A percentile compares a stretch with the other conserved stretches of the same genome.
These are phyloP conservation scores for Clarias laeviceps DNA, from an alignment of 2,797 vertebrate genomes.

Conservation along the genomic window DNA sequence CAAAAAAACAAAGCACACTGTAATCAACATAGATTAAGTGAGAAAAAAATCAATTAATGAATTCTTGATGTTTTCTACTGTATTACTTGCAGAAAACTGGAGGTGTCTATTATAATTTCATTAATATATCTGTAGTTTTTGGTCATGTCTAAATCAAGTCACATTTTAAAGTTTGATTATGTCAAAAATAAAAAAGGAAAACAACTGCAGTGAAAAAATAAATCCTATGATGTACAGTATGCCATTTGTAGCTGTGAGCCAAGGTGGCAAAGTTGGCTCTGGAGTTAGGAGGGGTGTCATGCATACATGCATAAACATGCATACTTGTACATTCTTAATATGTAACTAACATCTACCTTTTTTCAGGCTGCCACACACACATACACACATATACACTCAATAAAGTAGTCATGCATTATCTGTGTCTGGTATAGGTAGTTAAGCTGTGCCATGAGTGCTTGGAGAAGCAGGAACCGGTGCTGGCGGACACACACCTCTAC, in stretches of 20 bases:
- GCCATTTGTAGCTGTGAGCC: not conserved
- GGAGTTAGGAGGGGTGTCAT: not conserved
- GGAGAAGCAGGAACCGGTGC: constrained; percentile 81
- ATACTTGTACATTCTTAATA: not conserved
- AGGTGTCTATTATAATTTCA: not conserved
- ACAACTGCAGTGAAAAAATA: not conserved
- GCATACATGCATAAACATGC: not conserved
- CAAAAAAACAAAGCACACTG: not conserved
- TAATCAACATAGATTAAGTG: not conserved
- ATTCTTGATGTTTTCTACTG: not conserved
- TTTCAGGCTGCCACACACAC: not conserved
- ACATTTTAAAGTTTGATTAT: not conserved
- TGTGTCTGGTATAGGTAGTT: constrained; percentile 76
- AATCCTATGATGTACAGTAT: not conserved
- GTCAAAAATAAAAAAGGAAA: not conserved
- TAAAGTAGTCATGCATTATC: not conserved
- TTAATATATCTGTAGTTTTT: not conserved
- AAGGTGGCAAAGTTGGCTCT: not conserved
- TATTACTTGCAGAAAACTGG: not conserved
- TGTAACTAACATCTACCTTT: not conserved
- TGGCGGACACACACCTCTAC: constrained; percentile 85
- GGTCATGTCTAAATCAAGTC: not conserved
- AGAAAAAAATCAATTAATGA: not conserved
- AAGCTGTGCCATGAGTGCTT: constrained; percentile 84
- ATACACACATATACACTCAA: not conserved